Percentiles rank a stretch among this genome's conserved stretches.
These are phyloP conservation scores for Dugesia japonica DNA, from an alignment of 2,888 invertebrate species.

Conservation along the genomic window DNA sequence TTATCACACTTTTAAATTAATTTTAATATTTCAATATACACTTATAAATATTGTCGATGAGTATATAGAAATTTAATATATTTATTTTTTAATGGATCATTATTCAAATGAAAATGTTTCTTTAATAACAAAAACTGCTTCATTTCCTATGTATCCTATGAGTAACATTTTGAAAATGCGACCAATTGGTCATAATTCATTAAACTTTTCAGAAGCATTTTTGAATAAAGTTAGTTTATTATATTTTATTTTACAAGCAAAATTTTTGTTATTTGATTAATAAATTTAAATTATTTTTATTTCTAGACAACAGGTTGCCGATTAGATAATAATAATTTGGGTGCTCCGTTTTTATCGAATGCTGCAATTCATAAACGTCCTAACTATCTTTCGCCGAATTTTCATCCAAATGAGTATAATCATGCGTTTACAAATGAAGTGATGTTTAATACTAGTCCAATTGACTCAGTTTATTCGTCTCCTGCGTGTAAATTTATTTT, in stretches of 20 bases:
- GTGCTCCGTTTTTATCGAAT: neutral
- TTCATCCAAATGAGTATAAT: conserved; percentile 9
- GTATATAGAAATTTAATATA: no score
- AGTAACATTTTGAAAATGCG: neutral
- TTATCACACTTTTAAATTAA: neutral
- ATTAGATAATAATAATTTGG: neutral
- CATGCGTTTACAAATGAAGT: neutral
- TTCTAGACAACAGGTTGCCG: neutral
- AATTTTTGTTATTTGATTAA: no score
- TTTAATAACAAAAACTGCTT: conserved; percentile 4
- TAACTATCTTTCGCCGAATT: neutral
- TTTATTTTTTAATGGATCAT: neutral
- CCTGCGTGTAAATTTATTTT: neutral
- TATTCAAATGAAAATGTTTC: conserved; percentile 3
- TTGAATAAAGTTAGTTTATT: neutral
- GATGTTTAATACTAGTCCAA: conserved; percentile 2
- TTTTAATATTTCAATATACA: conserved; percentile 8
- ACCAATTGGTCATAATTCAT: conserved; percentile 1
- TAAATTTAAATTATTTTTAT: no score
- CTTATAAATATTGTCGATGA: neutral
- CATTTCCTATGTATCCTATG: conserved; percentile 5
- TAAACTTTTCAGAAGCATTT: conserved; percentile 16
- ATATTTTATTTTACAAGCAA: neutral
- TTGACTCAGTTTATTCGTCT: neutral
- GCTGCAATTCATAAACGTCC: neutral